Evolutionary conservation across 2,888 invertebrate genomes (phyloP).

Genomic region (Mythimna loreyi): DNA sequence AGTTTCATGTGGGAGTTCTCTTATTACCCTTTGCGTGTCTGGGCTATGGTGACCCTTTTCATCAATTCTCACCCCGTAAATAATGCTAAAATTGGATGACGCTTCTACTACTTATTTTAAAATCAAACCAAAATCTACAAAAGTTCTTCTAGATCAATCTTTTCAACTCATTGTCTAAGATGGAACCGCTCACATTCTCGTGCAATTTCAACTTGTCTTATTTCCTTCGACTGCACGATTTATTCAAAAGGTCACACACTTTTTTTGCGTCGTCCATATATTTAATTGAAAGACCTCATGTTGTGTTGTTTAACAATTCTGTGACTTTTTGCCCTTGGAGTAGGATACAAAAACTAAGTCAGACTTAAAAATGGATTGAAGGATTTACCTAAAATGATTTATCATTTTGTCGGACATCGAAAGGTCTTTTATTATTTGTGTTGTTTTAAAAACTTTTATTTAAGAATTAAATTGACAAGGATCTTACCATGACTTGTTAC

Average conservation of each 20-base stretch:
- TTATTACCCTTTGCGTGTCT: no score
- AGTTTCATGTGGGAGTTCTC: no score
- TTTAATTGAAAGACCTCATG: conserved; percentile 64
- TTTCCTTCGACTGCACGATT: conserved; percentile 52
- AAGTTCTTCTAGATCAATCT: conserved; percentile 5
- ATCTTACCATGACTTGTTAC: no score
- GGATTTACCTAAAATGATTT: conserved; percentile 32
- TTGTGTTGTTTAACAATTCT: conserved; percentile 51
- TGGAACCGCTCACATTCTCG: conserved; percentile 32
- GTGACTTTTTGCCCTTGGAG: conserved; percentile 52
- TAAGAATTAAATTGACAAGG: no score
- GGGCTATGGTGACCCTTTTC: no score
- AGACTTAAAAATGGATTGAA: conserved; percentile 14
- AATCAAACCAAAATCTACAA: background rate
- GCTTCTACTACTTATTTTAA: background rate
- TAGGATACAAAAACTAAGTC: conserved; percentile 38
- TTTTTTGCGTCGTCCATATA: conserved; percentile 49
- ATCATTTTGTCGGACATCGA: conserved; percentile 14
- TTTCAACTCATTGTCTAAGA: conserved; percentile 26
- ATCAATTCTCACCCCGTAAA: no score
- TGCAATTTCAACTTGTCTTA: conserved; percentile 38
- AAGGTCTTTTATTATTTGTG: no score
- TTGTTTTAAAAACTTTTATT: no score
- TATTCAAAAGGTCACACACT: conserved; percentile 55
- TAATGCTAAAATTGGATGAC: background rate